Evolutionary conservation across 2,888 invertebrate species (phyloP).

Genomic region (Hemicrepidius hirtus): DNA sequence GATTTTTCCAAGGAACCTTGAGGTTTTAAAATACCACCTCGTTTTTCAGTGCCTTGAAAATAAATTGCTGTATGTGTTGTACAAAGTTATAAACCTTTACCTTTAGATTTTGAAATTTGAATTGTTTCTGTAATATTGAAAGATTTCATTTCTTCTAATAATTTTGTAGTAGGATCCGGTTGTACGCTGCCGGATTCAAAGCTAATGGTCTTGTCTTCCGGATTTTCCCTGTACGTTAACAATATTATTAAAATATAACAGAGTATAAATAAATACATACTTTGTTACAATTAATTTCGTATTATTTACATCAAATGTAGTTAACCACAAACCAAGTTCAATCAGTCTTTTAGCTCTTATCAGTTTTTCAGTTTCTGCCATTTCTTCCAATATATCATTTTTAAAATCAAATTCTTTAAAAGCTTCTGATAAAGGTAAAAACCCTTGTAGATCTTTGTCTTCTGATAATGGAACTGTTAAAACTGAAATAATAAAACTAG

Average conservation of each 20-base stretch:
- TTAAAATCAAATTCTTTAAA: slow-evolving; percentile 76
- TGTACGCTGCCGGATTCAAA: slow-evolving; percentile 71
- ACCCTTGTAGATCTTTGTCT: slow-evolving; percentile 87
- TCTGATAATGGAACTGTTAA: slow-evolving; percentile 82
- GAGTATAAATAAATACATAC: slow-evolving; percentile 41
- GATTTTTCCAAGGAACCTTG: slow-evolving; percentile 82
- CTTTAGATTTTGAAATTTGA: slow-evolving; percentile 57
- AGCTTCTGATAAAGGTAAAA: slow-evolving; percentile 81
- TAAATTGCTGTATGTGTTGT: too few species aligned
- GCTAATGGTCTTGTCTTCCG: slow-evolving; percentile 62
- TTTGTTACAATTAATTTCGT: slow-evolving; percentile 56
- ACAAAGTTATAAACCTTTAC: too few species aligned
- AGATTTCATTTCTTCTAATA: slow-evolving; percentile 75
- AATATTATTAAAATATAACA: background rate
- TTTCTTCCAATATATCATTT: slow-evolving; percentile 69
- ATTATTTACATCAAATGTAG: slow-evolving; percentile 71
- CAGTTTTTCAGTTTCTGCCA: slow-evolving; percentile 70
- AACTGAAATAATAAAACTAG: slow-evolving; percentile 70
- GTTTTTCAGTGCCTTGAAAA: slow-evolving; percentile 60
- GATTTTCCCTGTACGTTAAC: slow-evolving; percentile 53
- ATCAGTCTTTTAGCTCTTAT: slow-evolving; percentile 74
- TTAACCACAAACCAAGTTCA: slow-evolving; percentile 73
- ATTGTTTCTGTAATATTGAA: slow-evolving; percentile 69
- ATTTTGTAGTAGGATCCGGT: slow-evolving; percentile 72
- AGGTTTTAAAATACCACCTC: slow-evolving; percentile 80